Base-by-base conservation (phyloP, 2,113 vertebrate species). In the Amphiprion percula region DNA sequence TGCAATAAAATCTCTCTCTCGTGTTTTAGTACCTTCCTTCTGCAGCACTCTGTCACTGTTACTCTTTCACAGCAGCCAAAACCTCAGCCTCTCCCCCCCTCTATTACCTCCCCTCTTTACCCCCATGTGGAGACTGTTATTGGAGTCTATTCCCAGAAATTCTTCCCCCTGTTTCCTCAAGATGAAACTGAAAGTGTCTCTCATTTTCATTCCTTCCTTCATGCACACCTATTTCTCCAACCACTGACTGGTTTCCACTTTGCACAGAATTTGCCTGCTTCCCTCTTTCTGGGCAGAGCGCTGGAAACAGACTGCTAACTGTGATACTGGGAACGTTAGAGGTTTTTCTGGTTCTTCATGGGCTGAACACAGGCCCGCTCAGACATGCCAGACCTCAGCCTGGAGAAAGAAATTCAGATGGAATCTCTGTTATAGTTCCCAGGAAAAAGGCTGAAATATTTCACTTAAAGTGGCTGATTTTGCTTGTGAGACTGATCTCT, bases 301-400 rank as follows among this genome's bases (percentile, higher is more conserved):
- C 53, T 88, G 77, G 80, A 83, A 85, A 83, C 68, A 53, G 54
- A 7, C 59, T 63, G 28, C 68, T 65, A 64, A 79, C 61, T 65
- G 68, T 44, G 53, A 75, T 23, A 53, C 59, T 37, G 73, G 59
- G 46, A 81, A n/a, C 69, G 90, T 90, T 90, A 85, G 87, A 87
- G 59, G 92, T 87, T 92, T 90, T 93, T 92, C 92, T 90, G 77
- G 92, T 92, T 92, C 66, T 74, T 64, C 79, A 49, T 19, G 53
- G 75, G 68, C 74, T 62, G 47, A 81, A 17, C 67, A 39, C 65
- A 80, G 73, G 77, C 71, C 67, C 16, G 91, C 74, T 84, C 82
- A 82, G 85, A 85, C 92, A 88, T 74, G 92, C 86, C 85, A 82
- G 64, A 74, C 52, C 62, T 87, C 62, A 68, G 62, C 52, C 49